These are phyloP conservation scores for Drosophila nr. perissopoda DNA, from an alignment of 2,888 invertebrate species.

Conservation along the genomic window DNA sequence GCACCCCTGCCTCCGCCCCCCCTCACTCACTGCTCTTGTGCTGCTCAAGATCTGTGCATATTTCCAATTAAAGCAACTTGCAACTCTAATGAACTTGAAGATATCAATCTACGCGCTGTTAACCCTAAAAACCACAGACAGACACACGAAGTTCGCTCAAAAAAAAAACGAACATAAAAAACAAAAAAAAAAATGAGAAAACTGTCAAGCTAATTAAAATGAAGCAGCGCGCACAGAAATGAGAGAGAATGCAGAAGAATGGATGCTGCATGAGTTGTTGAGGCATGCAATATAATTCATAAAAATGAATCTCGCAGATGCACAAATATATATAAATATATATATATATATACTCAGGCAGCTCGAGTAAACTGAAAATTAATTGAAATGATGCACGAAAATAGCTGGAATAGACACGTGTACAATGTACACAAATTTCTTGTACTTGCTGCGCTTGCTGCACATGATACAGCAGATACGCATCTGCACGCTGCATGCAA, in stretches of 20 bases:
- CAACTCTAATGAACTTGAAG: conserved; percentile 80
- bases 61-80: conserved; percentile 78
- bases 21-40: background rate
- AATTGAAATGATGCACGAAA: conserved; percentile 65
- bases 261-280: conserved; percentile 8
- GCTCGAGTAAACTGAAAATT: conserved; percentile 46
- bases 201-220: conserved; percentile 79
- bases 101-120: conserved; percentile 80
- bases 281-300: conserved; percentile 54
- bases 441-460: conserved; percentile 18
- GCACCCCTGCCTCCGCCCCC: conserved; percentile 2
- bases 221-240: conserved; percentile 29
- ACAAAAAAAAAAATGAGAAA: conserved; percentile 23
- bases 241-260: conserved; percentile 19
- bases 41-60: conserved; percentile 59
- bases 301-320: conserved; percentile 30
- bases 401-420: conserved; percentile 43
- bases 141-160: conserved; percentile 39
- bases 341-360: conserved; percentile 18
- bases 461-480: conserved; percentile 49
- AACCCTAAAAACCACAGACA: conserved; percentile 70
- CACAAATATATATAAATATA: conserved; percentile 7
- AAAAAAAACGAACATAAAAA: conserved; percentile 18
- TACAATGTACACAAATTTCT: conserved; percentile 3
- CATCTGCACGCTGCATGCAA: conserved; percentile 56